A percentile compares a stretch with the other conserved stretches of the same genome.
Conservation (phyloP, 2,888 invertebrate genomes). For the Chrysolina haemoptera region DNA sequence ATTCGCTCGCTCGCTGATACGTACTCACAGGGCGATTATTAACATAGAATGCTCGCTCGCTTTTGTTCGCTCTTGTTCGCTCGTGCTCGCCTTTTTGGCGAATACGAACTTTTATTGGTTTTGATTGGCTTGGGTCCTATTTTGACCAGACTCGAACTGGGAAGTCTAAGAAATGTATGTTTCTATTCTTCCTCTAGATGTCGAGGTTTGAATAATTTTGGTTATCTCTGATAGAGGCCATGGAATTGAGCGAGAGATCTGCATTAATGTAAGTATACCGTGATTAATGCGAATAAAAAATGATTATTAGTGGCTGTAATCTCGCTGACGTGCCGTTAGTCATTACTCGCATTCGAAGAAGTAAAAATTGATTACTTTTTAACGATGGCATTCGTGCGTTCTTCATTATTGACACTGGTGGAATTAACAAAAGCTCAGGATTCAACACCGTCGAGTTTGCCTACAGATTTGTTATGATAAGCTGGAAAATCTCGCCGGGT, state of each 20-base stretch:
- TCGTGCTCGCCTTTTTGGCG: too few relatives aligned
- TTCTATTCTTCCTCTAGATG: too few relatives aligned
- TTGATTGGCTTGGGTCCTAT: too few relatives aligned
- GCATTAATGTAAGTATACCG: constrained; percentile 27
- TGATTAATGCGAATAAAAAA: constrained; percentile 29
- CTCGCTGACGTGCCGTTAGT: constrained; percentile 21
- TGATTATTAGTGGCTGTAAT: constrained; percentile 31
- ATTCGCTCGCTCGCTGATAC: too few relatives aligned
- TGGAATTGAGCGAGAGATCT: constrained; percentile 23
- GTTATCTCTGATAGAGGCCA: too few relatives aligned
- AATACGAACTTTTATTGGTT: too few relatives aligned
- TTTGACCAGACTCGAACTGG: too few relatives aligned
- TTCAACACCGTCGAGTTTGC: background rate
- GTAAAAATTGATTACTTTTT: constrained; percentile 9
- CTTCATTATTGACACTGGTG: background rate
- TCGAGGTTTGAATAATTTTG: too few relatives aligned
- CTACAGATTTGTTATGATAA: background rate
- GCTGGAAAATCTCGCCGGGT: background rate
- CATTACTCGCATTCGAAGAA: background rate
- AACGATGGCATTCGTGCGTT: background rate
- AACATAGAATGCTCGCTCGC: too few relatives aligned
- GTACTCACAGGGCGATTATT: too few relatives aligned
- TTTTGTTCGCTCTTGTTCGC: too few relatives aligned
- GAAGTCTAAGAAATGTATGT: too few relatives aligned
- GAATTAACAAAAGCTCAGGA: background rate